Base-by-base conservation (phyloP, 1,140 invertebrate species). In the Eumaeus atala region DNA sequence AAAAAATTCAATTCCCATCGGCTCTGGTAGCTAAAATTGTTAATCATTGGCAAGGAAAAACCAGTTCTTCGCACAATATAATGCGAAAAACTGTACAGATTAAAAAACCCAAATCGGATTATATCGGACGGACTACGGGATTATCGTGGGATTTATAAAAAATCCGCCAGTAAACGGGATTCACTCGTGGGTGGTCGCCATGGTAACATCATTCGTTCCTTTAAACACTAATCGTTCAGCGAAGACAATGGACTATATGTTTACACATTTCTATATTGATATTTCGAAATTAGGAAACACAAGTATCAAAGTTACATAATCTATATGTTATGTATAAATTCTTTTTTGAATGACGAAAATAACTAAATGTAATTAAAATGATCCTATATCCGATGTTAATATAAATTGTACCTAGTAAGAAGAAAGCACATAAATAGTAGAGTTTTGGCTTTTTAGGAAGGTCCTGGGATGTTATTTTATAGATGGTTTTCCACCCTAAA, bases 61-160 rank as follows among this genome's bases (percentile, higher is more conserved):
- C 16, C 16, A 44, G 40, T 44, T n/a, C 40, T 44, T 44, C 40
- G 14, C 48, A 44, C 42, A 47, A 54, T 47, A 28, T 42, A 36
- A 48, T 38, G 48, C 16, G 48, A 55, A 55, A 55, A 55, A 47
- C 34, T 17, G 53, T 37, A 18, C 40, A 44, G 53, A 55, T 55
- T 55, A 55, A 52, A 52, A 40, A 55, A 47, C 44, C 36, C 14
- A 10, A 55, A 55, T 55, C 53, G 44, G 53, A 55, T 55, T 55
- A 55, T 44, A 48, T 55, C 42, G 53, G 28, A 55, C 53, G 53
- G 53, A 55, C 53, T 55, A 55, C 35, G 14, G 53, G 34, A 48
- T 55, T 55, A 55, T 47, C 44, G 42, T 35, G 53, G 53, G 53
- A 48, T 55, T 55, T 55, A 47, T 35, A 44, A 44, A 44, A 44